These are phyloP conservation scores for Pica pica DNA, from an alignment of 2,113 vertebrate genomes.

Conservation along the genomic window DNA sequence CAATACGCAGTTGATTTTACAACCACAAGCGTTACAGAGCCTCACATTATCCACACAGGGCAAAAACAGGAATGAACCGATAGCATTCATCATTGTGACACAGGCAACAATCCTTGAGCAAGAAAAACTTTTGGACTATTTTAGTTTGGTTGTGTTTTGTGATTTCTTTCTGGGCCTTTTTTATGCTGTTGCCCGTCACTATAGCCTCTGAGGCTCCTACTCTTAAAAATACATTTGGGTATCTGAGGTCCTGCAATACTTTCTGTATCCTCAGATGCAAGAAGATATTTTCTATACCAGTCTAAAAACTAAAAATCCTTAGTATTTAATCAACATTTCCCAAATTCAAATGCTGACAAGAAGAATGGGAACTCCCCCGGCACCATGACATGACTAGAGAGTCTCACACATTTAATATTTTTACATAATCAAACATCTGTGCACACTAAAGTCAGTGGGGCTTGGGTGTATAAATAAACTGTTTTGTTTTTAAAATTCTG, in stretches of 20 bases:
- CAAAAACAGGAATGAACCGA: neutral
- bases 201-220: neutral
- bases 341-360: neutral
- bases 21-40: neutral
- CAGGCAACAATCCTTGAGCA: neutral
- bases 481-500: neutral
- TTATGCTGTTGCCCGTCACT: neutral
- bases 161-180: neutral
- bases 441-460: neutral
- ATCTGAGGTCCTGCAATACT: neutral
- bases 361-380: neutral
- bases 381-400: neutral
- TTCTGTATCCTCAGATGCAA: neutral
- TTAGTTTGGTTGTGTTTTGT: neutral
- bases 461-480: neutral
- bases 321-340: neutral
- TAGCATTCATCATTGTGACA: neutral
- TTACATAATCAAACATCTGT: neutral
- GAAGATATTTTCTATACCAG: neutral
- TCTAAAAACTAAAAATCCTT: neutral
- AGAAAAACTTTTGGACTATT: neutral
- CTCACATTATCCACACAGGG: neutral
- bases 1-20: conserved; percentile 20
- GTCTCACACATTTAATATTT: neutral
- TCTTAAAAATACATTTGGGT: neutral